These are phyloP conservation scores for Lonchura striata DNA, from an alignment of 2,113 vertebrate genomes.

Conservation along the genomic window DNA sequence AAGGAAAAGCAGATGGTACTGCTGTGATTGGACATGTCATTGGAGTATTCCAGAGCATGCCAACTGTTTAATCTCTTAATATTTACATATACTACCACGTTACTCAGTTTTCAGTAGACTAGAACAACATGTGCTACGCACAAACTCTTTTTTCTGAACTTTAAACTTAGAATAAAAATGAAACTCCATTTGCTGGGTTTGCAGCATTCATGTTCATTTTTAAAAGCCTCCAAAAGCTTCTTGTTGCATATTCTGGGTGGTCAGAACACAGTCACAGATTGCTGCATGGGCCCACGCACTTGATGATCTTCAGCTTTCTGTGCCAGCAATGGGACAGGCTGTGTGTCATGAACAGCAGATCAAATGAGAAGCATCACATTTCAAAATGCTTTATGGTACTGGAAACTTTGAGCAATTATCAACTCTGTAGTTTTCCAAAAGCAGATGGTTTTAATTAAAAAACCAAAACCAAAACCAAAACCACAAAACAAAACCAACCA, in stretches of 20 bases:
- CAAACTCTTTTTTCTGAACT: background rate
- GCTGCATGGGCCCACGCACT: rapidly evolving
- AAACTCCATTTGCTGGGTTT: background rate
- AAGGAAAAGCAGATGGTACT: conserved; percentile 37
- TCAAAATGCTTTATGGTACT: background rate
- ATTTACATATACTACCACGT: background rate
- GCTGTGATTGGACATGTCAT: background rate
- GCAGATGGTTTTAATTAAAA: background rate
- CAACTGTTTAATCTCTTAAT: conserved; percentile 8
- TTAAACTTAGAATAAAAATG: background rate
- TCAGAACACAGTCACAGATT: background rate
- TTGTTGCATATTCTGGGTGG: background rate
- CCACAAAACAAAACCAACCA: background rate
- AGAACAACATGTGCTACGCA: background rate
- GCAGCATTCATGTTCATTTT: background rate
- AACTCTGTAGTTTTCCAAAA: background rate
- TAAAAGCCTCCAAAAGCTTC: background rate
- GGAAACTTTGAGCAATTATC: background rate
- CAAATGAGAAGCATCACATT: background rate
- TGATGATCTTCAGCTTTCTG: rapidly evolving
- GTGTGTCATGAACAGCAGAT: background rate
- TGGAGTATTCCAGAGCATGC: background rate
- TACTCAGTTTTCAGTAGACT: background rate
- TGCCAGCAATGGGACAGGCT: rapidly evolving
- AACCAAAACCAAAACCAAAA: too few relatives aligned